Percentiles rank a stretch among this genome's conserved stretches.
These are phyloP conservation scores for Lemur catta DNA, from an alignment of 2,797 vertebrate species.

Conservation along the genomic window DNA sequence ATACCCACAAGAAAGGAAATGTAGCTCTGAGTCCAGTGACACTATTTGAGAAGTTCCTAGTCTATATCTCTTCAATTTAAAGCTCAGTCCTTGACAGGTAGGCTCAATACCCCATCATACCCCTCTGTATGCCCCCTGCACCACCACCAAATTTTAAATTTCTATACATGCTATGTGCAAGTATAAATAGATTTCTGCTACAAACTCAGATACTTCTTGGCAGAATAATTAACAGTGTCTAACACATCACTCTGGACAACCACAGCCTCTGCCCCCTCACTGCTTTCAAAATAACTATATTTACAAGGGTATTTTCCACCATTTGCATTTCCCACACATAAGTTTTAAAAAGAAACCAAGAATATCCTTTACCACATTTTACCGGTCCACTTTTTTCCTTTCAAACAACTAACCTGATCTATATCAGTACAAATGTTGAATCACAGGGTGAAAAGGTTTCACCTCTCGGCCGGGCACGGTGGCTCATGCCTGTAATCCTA, in stretches of 20 bases:
- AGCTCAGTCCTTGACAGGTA: neutral
- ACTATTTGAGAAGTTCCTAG: neutral
- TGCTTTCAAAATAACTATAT: slow-evolving; percentile 41
- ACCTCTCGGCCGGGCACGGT: neutral
- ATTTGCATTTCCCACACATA: slow-evolving; percentile 1
- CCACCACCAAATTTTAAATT: neutral
- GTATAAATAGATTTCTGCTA: neutral
- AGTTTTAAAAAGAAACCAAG: slow-evolving; percentile 31
- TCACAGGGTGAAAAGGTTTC: neutral
- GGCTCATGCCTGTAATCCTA: too few species aligned
- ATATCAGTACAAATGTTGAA: neutral
- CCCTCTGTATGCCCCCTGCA: neutral
- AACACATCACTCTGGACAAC: neutral
- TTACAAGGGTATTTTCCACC: neutral
- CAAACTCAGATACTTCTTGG: neutral
- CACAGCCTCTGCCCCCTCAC: neutral
- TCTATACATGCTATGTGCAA: neutral
- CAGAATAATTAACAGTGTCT: neutral
- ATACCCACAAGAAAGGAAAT: neutral
- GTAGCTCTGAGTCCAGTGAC: neutral
- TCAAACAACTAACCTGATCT: neutral
- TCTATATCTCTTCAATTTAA: neutral
- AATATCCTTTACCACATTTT: slow-evolving; percentile 19
- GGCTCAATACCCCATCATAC: neutral
- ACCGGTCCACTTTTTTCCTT: neutral